Evolutionary conservation across 2,888 invertebrate genomes (phyloP), one percentile per base, ranked within the genome.

Genomic region (Cetonia aurata): DNA sequence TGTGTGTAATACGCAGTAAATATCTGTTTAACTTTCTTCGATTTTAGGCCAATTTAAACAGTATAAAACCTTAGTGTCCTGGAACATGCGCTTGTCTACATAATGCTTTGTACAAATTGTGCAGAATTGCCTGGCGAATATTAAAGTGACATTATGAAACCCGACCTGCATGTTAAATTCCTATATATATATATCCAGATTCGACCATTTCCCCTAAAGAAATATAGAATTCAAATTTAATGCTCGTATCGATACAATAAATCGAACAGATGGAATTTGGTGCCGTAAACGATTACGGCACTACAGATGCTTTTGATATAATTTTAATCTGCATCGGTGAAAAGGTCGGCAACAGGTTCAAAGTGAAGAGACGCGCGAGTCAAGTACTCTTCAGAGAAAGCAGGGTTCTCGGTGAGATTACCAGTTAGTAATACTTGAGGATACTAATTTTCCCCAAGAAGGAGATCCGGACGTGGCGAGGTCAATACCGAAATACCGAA

Each of bases 371-470:
- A 52, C 52, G 66, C 59, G 59, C 67, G 50, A 56, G 59, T 70
- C 57, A 59, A 70, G 70, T 67, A 59, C 56, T 57, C 70, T 70
- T 67, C 46, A 46, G 60, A 37, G 69, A 67, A 53, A 74, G 73
- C 57, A 72, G 62, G 46, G 71, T 72, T 71, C 75, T 75, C 70
- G 67, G 62, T 67, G 71, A 73, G 75, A 75, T 75, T 74, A 72
- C 75, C 70, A 70, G 72, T 74, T 74, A 71, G 72, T 72, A 70
- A 70, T 71, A 70, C 73, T 72, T 72, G 70, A 74, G 71, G 70
- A 73, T 71, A 74, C 72, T 73, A 75, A 75, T 75, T 75, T 75
- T 70, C 71, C 25, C 72, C 69, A 74, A 74, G 73, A 74, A 72
- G 69, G 69, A 48, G 33, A 69, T 62, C 73, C 66, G 67, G 56